phyloP scores from a whole-genome alignment of 2,113 vertebrate genomes.

The Mohoua ochrocephala region DNA sequence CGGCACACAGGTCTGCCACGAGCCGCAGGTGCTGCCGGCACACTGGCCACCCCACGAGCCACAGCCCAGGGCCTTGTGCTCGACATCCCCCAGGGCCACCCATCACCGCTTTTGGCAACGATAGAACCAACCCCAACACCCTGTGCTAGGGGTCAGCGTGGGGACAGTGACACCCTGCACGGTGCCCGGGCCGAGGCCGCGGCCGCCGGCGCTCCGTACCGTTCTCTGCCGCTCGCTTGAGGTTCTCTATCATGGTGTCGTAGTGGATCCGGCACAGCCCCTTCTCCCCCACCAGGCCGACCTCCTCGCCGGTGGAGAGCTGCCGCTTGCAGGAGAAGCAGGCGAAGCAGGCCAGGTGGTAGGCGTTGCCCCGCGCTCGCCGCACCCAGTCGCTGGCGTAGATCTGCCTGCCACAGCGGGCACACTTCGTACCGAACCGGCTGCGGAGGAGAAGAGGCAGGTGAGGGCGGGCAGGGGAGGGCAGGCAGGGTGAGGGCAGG shows the following conservation, averaged over 20 bases:
- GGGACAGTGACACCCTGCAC: accelerated
- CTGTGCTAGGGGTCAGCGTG: accelerated
- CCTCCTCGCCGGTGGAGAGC: slow-evolving; percentile 95
- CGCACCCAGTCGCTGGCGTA: slow-evolving; percentile 98
- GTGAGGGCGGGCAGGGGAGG: neutral
- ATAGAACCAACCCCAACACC: accelerated
- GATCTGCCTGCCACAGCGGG: slow-evolving; percentile 93
- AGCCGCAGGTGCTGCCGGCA: accelerated
- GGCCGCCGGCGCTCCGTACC: slow-evolving; percentile 68
- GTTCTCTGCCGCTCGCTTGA: slow-evolving; percentile 91
- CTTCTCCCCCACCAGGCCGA: slow-evolving; percentile 95
- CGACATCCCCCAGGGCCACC: neutral
- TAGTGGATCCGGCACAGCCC: slow-evolving; percentile 97
- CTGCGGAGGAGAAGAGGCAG: slow-evolving; percentile 67
- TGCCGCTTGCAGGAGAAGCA: slow-evolving; percentile 97
- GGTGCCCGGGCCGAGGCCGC: accelerated
- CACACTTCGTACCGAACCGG: slow-evolving; percentile 98
- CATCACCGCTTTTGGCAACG: neutral
- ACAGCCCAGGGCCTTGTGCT: neutral
- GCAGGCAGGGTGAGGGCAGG: neutral
- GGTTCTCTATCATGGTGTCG: slow-evolving; percentile 97
- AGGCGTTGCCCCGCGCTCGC: slow-evolving; percentile 90
- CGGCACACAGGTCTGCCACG: accelerated
- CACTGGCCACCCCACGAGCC: accelerated
- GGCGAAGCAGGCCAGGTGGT: slow-evolving; percentile 95